Evolutionary conservation across 1,140 invertebrate genomes (phyloP).

Genomic region (Orchesella cincta): DNA sequence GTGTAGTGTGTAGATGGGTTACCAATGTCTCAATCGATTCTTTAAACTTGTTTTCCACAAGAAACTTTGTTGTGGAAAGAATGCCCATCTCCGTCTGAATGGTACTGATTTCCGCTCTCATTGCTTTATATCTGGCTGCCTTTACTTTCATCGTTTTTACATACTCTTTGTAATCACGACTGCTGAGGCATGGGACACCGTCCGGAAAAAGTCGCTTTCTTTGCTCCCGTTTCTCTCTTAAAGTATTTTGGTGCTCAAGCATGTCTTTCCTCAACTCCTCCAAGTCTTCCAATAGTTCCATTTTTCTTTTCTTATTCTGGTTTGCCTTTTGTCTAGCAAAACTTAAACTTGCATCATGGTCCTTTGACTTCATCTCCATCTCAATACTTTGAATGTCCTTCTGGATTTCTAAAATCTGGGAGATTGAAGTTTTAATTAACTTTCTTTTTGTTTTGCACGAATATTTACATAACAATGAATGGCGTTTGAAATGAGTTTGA

Average conservation of each 20-base stretch:
- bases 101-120: neutral
- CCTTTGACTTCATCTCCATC: neutral
- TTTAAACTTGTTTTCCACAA: neutral
- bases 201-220: slow-evolving; percentile 2
- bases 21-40: neutral
- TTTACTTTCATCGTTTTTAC: slow-evolving; percentile 17
- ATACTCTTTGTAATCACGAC: slow-evolving; percentile 6
- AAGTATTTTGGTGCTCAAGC: neutral
- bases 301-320: neutral
- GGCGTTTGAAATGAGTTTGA: too few relatives aligned
- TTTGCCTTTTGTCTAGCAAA: slow-evolving; percentile 7
- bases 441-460: too few relatives aligned
- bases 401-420: neutral
- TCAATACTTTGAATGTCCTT: neutral
- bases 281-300: slow-evolving; percentile 10
- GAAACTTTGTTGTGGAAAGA: neutral
- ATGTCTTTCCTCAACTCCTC: slow-evolving; percentile 7
- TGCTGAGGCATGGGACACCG: neutral
- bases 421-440: too few relatives aligned
- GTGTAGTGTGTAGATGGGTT: too few relatives aligned
- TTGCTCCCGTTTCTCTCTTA: slow-evolving; percentile 7
- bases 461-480: too few relatives aligned
- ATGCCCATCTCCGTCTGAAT: slow-evolving; percentile 14
- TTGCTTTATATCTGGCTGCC: neutral
- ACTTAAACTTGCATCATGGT: neutral